Percentiles rank a stretch among this genome's conserved stretches.
These are phyloP conservation scores for Engystomops pustulosus DNA, from an alignment of 2,113 vertebrate genomes.

Conservation along the genomic window DNA sequence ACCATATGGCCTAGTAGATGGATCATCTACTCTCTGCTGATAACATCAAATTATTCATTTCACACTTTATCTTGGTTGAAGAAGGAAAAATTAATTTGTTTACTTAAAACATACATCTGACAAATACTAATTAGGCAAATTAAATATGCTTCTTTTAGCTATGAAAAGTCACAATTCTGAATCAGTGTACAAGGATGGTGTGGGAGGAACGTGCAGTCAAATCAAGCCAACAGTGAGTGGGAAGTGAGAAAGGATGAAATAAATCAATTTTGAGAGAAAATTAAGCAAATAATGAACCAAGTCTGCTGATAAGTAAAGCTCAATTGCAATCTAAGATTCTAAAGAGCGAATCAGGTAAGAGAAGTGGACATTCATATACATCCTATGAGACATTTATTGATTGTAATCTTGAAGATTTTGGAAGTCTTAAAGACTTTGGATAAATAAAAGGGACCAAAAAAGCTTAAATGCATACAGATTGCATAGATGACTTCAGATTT, in stretches of 20 bases:
- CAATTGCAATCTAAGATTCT: neutral
- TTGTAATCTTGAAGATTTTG: too few species aligned
- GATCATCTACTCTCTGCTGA: constrained; percentile 35
- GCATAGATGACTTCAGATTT: too few species aligned
- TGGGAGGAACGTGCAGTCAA: constrained; percentile 26
- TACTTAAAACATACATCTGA: constrained; percentile 50
- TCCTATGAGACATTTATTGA: too few species aligned
- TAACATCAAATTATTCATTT: constrained; percentile 18
- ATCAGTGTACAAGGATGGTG: neutral
- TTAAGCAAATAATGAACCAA: constrained; percentile 17
- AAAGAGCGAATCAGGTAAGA: neutral
- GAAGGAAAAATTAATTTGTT: constrained; percentile 53
- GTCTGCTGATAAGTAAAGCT: neutral
- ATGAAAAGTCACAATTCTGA: constrained; percentile 36
- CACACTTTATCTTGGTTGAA: constrained; percentile 38
- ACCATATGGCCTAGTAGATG: neutral
- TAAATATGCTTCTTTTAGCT: constrained; percentile 41
- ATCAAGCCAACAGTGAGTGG: constrained; percentile 35
- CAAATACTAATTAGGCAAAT: constrained; percentile 54
- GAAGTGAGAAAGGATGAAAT: constrained; percentile 25
- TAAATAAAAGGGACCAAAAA: too few species aligned
- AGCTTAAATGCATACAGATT: too few species aligned
- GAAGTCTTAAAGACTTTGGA: too few species aligned
- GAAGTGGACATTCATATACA: neutral
- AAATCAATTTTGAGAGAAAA: constrained; percentile 9